Evolutionary conservation across 1,140 invertebrate genomes (phyloP).

Genomic region (Rhizoglyphus robini): DNA sequence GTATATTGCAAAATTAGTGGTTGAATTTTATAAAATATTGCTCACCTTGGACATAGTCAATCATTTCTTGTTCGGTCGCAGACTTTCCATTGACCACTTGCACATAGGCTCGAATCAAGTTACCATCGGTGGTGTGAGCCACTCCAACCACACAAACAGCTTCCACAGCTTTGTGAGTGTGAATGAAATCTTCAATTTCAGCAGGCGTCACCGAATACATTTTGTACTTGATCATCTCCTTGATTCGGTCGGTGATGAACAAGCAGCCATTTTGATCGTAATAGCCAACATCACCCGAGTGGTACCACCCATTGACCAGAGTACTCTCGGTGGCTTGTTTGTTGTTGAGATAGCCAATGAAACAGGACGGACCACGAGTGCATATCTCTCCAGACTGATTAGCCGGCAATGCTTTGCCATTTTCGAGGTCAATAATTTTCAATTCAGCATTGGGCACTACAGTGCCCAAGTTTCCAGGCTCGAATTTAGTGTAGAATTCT

Average conservation of each 20-base stretch:
- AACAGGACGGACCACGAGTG: constrained; percentile 33
- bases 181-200: constrained; percentile 36
- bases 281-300: constrained; percentile 39
- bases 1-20: no score
- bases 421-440: constrained; percentile 32
- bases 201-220: constrained; percentile 28
- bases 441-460: constrained; percentile 2
- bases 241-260: constrained; percentile 30
- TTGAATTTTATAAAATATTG: no score
- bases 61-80: constrained; percentile 20
- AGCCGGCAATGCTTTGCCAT: constrained; percentile 24
- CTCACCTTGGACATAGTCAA: constrained; percentile 20
- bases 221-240: constrained; percentile 30
- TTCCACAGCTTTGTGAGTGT: constrained; percentile 61
- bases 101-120: constrained; percentile 47
- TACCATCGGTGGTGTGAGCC: constrained; percentile 71
- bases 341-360: constrained; percentile 57
- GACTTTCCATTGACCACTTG: constrained; percentile 17
- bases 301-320: constrained; percentile 60
- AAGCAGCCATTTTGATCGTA: constrained; percentile 28
- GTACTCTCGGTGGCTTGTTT: constrained; percentile 53
- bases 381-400: constrained; percentile 32
- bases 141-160: constrained; percentile 78
- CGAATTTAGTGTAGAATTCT: no score
- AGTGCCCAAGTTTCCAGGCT: neutral